These are phyloP conservation scores for Pseudomyrmex cubaensis DNA, from an alignment of 1,140 invertebrate species.

Conservation along the genomic window DNA sequence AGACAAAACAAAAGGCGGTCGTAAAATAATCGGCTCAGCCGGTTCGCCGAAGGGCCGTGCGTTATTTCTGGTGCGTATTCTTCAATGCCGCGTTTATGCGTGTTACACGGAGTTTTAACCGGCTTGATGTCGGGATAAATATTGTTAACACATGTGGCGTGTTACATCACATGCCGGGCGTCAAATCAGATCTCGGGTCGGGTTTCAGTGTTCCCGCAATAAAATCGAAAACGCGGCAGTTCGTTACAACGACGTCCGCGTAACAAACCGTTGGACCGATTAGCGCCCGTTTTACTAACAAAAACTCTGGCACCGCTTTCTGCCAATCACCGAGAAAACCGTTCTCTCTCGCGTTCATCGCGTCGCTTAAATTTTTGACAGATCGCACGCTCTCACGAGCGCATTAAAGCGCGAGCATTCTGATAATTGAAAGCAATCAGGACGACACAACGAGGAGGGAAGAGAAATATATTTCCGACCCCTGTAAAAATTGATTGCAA, in stretches of 20 bases:
- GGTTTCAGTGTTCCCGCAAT: background rate
- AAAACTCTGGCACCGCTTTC: slow-evolving; percentile 35
- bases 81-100: slow-evolving; percentile 30
- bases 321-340: slow-evolving; percentile 22
- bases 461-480: no score
- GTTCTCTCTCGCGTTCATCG: slow-evolving; percentile 26
- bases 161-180: background rate
- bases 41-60: slow-evolving; percentile 24
- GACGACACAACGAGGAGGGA: background rate
- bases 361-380: slow-evolving; percentile 6
- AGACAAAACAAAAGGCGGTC: slow-evolving; percentile 40
- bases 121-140: slow-evolving; percentile 49
- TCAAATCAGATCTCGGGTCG: slow-evolving; percentile 26
- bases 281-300: slow-evolving; percentile 41
- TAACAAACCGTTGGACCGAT: slow-evolving; percentile 18
- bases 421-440: background rate
- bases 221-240: background rate
- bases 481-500: background rate
- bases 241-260: background rate
- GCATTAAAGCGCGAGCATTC: background rate
- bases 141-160: slow-evolving; percentile 55
- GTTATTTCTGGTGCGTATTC: slow-evolving; percentile 62
- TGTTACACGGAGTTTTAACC: slow-evolving; percentile 31
- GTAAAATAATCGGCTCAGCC: slow-evolving; percentile 41
- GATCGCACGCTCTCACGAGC: background rate